These are phyloP conservation scores for Drosophila ogumai DNA, from an alignment of 1,140 invertebrate genomes.

Conservation along the genomic window DNA sequence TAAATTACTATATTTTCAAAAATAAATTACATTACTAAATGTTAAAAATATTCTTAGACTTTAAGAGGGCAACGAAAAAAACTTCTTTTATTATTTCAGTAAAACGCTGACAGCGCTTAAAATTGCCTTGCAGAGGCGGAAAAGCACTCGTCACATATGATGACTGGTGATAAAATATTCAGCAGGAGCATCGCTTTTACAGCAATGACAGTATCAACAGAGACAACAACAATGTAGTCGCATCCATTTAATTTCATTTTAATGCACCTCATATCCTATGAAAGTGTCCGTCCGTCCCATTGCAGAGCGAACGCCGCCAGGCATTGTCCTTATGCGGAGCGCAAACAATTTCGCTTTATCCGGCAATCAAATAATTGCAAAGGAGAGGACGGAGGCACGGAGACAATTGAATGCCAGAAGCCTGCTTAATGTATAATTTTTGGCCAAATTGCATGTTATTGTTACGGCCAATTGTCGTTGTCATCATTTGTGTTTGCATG, in stretches of 20 bases:
- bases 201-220: conserved; percentile 71
- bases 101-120: conserved; percentile 42
- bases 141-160: conserved; percentile 1
- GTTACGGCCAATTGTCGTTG: conserved; percentile 32
- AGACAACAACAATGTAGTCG: conserved; percentile 43
- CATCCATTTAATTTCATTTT: conserved; percentile 80
- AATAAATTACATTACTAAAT: neutral
- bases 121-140: conserved; percentile 43
- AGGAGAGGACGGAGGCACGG: conserved; percentile 1
- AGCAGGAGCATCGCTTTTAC: conserved; percentile 65
- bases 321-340: conserved; percentile 52
- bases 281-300: conserved; percentile 36
- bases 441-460: conserved; percentile 50
- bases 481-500: conserved; percentile 60
- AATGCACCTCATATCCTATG: conserved; percentile 58
- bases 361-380: conserved; percentile 50
- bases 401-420: conserved; percentile 55
- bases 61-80: neutral
- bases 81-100: neutral
- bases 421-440: conserved; percentile 64
- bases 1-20: neutral
- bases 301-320: conserved; percentile 2
- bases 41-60: neutral
- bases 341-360: conserved; percentile 70
- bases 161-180: conserved; percentile 66